Conservation (phyloP, 1,140 invertebrate genomes). For the Neomicropteryx cornuta region DNA sequence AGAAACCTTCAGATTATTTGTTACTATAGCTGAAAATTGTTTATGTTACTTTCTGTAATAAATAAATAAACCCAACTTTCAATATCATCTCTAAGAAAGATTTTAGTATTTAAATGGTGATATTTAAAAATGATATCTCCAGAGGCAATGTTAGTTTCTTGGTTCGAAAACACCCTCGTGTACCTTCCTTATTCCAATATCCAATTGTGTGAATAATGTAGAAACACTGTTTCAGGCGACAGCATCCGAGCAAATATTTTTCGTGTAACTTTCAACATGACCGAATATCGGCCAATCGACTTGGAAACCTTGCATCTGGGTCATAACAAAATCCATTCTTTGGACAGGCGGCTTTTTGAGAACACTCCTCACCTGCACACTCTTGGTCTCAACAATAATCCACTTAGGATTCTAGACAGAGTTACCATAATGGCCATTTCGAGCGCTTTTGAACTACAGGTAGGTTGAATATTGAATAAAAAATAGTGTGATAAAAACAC, state of each 20-base stretch:
- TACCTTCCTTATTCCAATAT: not conserved
- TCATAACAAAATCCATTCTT: constrained; percentile 52
- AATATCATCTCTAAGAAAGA: too few relatives aligned
- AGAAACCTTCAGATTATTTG: too few relatives aligned
- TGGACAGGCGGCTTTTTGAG: constrained; percentile 58
- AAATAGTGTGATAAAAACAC: too few relatives aligned
- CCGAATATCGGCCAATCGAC: constrained; percentile 48
- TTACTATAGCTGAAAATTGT: too few relatives aligned
- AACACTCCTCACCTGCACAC: constrained; percentile 51
- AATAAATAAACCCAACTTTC: too few relatives aligned
- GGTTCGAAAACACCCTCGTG: too few relatives aligned
- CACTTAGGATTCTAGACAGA: constrained; percentile 48
- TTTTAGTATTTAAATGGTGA: too few relatives aligned
- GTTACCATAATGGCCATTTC: constrained; percentile 47
- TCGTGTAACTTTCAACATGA: constrained; percentile 42
- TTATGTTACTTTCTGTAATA: too few relatives aligned
- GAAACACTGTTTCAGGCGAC: constrained; percentile 36
- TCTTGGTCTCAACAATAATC: constrained; percentile 58
- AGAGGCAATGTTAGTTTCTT: too few relatives aligned
- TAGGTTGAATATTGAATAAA: constrained; percentile 17
- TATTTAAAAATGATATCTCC: too few relatives aligned
- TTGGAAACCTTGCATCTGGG: constrained; percentile 54
- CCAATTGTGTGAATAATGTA: not conserved
- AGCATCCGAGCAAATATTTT: constrained; percentile 44
- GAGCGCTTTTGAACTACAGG: constrained; percentile 45